Base-by-base conservation (phyloP, 1,140 invertebrate genomes). In the Lordiphosa collinella region DNA sequence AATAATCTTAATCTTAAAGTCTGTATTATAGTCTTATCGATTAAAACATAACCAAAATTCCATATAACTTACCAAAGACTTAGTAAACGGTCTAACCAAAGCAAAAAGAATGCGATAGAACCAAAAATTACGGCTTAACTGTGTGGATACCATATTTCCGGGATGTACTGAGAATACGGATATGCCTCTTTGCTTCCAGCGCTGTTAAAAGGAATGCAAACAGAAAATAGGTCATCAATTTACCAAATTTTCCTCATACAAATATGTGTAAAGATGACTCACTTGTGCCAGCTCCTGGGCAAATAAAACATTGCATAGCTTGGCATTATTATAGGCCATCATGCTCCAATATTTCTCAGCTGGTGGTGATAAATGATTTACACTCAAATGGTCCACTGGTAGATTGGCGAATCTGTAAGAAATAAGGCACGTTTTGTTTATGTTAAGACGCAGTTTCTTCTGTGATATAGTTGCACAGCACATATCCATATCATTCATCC, bases 81-180 rank as follows among this genome's bases (percentile, higher is more conserved):
- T 99, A 5, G 97, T 97, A 88, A 98, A 99, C 14, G 97, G 97
- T 29, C 96, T 90, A 2, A 95, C 95, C 2, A 97, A 10, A n/a
- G 92, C 90, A 88, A 95, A 97, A 0, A 96, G 69, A 0, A 97
- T 56, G 71, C 93, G 90, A 63, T 93, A 97, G 0, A 95, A 62
- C 95, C 96, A 98, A 92, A 95, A 97, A 87, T 95, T 91, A 25
- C 95, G 91, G n/a, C 92, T 89, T 3, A 98, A 13, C 58, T 92
- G 91, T 6, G 94, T 93, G 56, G 91, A 94, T 4, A 98, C 94
- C 92, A 98, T 92, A 88, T 98, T 98, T 12, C 97, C 97, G 16
- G 97, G 97, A 91, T 99, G 97, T 10, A 98, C 88, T 12, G 94
- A 93, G 89, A 96, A 95, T 1, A 94, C 93, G 18, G 90, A 92